Percentiles rank a stretch among this genome's conserved stretches.
Conservation (phyloP, 2,797 vertebrate species). For the Manis pentadactyla region DNA sequence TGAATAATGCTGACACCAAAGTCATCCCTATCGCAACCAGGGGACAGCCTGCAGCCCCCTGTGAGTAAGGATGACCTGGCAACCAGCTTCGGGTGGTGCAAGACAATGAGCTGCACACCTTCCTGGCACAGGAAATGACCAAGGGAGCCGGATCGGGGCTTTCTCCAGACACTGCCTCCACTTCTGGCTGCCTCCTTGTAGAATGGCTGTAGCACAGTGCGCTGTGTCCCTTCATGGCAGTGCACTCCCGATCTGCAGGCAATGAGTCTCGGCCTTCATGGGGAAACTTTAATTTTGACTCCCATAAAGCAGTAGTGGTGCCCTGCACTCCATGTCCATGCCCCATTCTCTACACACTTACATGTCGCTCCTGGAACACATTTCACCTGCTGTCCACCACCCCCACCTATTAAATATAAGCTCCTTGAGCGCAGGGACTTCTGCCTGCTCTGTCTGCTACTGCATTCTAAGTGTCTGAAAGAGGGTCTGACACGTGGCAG, state of each 20-base stretch:
- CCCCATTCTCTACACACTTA: background rate
- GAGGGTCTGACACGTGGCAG: background rate
- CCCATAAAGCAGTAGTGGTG: background rate
- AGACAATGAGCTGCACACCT: background rate
- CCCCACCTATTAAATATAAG: background rate
- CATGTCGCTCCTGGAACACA: background rate
- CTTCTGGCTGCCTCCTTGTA: background rate
- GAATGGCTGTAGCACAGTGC: background rate
- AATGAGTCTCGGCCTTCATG: background rate
- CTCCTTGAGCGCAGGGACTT: background rate
- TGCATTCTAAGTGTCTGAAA: background rate
- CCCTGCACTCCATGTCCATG: no score
- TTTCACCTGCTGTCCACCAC: background rate
- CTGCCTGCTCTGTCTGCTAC: background rate
- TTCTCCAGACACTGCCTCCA: background rate
- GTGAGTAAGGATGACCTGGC: background rate
- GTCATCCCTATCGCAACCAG: background rate
- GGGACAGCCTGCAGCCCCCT: background rate
- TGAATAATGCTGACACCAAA: background rate
- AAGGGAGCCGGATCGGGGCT: background rate
- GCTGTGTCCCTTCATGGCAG: background rate
- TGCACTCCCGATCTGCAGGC: background rate
- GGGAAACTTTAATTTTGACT: background rate
- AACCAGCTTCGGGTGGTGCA: background rate
- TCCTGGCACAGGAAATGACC: background rate